These are phyloP conservation scores for Agrochola lota DNA, from an alignment of 2,888 invertebrate species.

Conservation along the genomic window DNA sequence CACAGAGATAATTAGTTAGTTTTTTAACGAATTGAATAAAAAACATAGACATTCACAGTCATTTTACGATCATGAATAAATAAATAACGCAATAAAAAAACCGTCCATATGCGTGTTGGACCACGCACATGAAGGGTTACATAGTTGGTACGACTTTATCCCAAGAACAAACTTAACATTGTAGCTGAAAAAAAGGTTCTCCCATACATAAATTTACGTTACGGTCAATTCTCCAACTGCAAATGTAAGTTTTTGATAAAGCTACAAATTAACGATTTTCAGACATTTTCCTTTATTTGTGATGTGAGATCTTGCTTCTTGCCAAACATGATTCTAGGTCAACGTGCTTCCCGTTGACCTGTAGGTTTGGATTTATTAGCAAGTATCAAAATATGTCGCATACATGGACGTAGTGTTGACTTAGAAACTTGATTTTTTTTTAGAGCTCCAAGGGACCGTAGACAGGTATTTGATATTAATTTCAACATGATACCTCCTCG, in stretches of 20 bases:
- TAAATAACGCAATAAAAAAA: background rate
- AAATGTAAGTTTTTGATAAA: too few species aligned
- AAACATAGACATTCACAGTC: background rate
- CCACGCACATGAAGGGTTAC: background rate
- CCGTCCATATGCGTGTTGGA: background rate
- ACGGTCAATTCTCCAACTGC: too few species aligned
- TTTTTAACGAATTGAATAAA: conserved; percentile 5
- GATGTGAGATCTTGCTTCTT: background rate
- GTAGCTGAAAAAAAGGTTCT: background rate
- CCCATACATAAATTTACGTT: too few species aligned
- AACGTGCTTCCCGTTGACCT: too few species aligned
- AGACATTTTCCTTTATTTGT: background rate
- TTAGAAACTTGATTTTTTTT: background rate
- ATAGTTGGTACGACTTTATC: background rate
- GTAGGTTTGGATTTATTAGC: background rate
- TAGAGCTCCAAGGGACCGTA: background rate
- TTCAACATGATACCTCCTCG: background rate
- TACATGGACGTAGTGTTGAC: background rate
- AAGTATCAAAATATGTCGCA: background rate
- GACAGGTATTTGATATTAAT: background rate
- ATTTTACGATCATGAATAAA: background rate
- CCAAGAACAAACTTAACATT: background rate
- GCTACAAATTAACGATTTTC: background rate
- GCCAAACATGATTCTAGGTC: background rate
- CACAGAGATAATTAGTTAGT: background rate